Evolutionary conservation across 2,888 invertebrate genomes (phyloP), one percentile per base, ranked within the genome.

Genomic region (Limenitis camilla): DNA sequence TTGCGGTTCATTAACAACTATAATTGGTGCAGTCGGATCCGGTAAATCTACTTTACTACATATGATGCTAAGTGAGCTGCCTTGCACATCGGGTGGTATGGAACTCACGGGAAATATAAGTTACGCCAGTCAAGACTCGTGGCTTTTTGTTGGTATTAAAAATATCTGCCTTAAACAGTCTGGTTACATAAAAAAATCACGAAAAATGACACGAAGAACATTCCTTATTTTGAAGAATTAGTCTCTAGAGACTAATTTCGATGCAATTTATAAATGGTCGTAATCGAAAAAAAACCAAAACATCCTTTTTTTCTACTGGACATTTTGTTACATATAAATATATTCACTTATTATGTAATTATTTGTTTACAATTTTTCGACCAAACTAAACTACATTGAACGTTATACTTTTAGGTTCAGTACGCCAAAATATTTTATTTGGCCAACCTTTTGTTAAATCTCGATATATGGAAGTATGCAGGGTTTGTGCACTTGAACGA

Each of bases 401-500:
- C 11, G 11, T 40, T 40, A 4, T 49, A 30, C 38, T 46, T 31
- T 5, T 55, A 81, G 90, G 92, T 5, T 93, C 94, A 27, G 92
- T 99, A 0, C 90, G 95, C 8, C 96, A 98, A 72, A 99, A 99
- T 72, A 96, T 99, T 62, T 76, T 97, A 0, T 98, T 99, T 73
- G 98, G 97, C 0, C 90, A 89, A 68, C 88, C 90, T 59, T 92
- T 90, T 86, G 90, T 72, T 46, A 85, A 77, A 53, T 56, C 77
- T 8, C 88, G 90, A 19, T 93, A 89, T 65, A 92, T 88, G 78
- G 89, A 91, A 71, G 92, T 92, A 11, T 83, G 96, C 32, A 91
- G 89, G 67, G 92, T 91, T 0, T 94, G 94, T 72, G 92, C 93
- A 8, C 81, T 94, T 28, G 91, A 91, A 67, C 80, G 91, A 62